Percentiles rank a stretch among this genome's conserved stretches.
These are phyloP conservation scores for Capromys pilorides DNA, from an alignment of 2,797 vertebrate genomes.

Conservation along the genomic window DNA sequence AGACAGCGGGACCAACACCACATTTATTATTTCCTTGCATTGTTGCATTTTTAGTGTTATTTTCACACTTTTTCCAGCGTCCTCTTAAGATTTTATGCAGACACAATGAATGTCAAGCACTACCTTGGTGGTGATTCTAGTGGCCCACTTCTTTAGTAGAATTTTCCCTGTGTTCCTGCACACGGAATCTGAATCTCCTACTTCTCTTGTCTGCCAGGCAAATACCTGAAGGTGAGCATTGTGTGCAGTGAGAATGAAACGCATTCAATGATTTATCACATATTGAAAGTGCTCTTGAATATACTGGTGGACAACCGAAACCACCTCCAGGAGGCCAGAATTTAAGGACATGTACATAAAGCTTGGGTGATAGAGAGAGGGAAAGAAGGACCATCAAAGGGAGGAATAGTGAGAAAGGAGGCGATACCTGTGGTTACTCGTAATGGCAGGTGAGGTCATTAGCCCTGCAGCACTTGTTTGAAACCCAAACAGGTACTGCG, in stretches of 20 bases:
- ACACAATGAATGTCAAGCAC: background rate
- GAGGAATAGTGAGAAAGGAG: background rate
- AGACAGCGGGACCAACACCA: background rate
- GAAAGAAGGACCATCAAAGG: background rate
- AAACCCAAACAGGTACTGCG: constrained; percentile 76
- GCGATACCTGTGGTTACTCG: background rate
- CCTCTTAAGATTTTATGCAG: background rate
- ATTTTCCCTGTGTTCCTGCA: background rate
- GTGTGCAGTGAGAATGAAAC: background rate
- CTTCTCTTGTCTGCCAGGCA: background rate
- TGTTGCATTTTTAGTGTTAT: background rate
- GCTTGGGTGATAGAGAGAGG: background rate
- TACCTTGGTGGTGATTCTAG: background rate
- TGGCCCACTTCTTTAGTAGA: background rate
- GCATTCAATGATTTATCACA: background rate
- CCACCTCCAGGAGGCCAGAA: background rate
- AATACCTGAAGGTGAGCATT: background rate
- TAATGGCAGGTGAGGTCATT: constrained; percentile 34
- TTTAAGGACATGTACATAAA: background rate
- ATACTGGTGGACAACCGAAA: background rate
- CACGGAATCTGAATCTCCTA: background rate
- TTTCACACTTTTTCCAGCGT: background rate
- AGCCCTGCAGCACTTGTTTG: constrained; percentile 49
- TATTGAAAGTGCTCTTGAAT: background rate
- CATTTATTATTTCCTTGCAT: background rate